Evolutionary conservation across 2,888 invertebrate species (phyloP).

Genomic region (Dasysyrphus albostriatus): DNA sequence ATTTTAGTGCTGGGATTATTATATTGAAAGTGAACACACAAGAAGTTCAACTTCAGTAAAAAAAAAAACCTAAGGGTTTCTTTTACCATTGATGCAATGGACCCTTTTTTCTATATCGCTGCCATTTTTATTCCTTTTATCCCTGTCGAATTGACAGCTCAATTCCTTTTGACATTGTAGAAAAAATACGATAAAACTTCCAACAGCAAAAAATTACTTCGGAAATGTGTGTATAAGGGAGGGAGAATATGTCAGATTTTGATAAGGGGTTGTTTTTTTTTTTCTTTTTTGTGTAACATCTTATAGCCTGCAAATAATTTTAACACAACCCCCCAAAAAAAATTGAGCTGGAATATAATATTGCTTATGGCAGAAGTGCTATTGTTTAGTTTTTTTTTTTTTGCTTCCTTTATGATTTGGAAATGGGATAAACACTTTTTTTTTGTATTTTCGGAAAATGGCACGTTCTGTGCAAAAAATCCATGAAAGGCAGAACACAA

Average conservation of each 20-base stretch:
- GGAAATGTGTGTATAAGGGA: slow-evolving; percentile 38
- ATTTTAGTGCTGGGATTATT: slow-evolving; percentile 14
- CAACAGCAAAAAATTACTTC: slow-evolving; percentile 34
- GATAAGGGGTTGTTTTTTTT: slow-evolving; percentile 67
- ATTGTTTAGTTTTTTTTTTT: slow-evolving; percentile 30
- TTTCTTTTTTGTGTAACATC: slow-evolving; percentile 45
- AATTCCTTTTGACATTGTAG: slow-evolving; percentile 64
- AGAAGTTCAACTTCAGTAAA: slow-evolving; percentile 21
- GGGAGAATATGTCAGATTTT: slow-evolving; percentile 70
- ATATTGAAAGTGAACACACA: slow-evolving; percentile 27
- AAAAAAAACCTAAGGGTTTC: slow-evolving; percentile 16
- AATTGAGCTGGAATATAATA: slow-evolving; percentile 37
- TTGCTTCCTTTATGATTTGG: slow-evolving; percentile 8
- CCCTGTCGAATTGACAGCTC: slow-evolving; percentile 70
- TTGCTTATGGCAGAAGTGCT: slow-evolving; percentile 60
- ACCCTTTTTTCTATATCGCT: slow-evolving; percentile 54
- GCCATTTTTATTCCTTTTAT: slow-evolving; percentile 57
- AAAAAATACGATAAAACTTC: slow-evolving; percentile 60
- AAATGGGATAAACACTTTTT: slow-evolving; percentile 54
- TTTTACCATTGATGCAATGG: slow-evolving; percentile 43
- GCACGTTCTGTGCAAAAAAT: slow-evolving; percentile 60
- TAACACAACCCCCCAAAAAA: slow-evolving; percentile 47
- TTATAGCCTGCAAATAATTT: slow-evolving; percentile 67
- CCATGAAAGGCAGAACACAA: slow-evolving; percentile 13
- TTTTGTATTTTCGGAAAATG: slow-evolving; percentile 38